These are phyloP conservation scores for Sclerurus mexicanus DNA, from an alignment of 2,113 vertebrate species.

Conservation along the genomic window DNA sequence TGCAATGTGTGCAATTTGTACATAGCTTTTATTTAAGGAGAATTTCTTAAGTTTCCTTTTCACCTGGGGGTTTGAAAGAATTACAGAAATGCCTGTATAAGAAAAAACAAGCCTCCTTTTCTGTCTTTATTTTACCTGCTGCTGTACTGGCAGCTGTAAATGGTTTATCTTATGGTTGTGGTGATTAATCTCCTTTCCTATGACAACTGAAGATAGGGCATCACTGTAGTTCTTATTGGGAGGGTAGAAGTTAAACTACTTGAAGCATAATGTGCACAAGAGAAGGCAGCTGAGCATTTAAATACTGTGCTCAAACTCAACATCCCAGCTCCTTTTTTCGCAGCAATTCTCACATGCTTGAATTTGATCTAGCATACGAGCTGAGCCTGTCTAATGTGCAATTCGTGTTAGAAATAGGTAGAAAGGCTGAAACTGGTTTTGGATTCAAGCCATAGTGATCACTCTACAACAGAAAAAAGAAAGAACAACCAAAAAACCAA, in stretches of 20 bases:
- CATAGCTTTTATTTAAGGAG: constrained; percentile 75
- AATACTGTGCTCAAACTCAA: not conserved
- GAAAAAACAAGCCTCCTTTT: not conserved
- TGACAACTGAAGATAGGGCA: constrained; percentile 11
- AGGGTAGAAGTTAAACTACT: constrained; percentile 54
- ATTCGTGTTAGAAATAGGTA: not conserved
- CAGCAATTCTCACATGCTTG: not conserved
- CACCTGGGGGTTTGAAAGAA: constrained; percentile 8
- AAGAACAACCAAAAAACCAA: not conserved
- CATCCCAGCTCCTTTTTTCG: constrained; percentile 25
- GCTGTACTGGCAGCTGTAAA: constrained; percentile 53
- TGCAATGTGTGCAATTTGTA: constrained; percentile 79
- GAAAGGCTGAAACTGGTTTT: constrained; percentile 5
- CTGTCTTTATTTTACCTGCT: constrained; percentile 23
- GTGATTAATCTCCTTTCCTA: constrained; percentile 36
- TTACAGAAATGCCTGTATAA: constrained; percentile 26
- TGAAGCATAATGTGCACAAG: constrained; percentile 48
- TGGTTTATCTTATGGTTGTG: not conserved
- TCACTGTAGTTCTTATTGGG: constrained; percentile 11
- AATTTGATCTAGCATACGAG: not conserved
- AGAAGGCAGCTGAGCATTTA: constrained; percentile 25
- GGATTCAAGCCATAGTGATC: not conserved
- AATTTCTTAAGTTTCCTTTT: constrained; percentile 62
- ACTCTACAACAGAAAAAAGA: not conserved
- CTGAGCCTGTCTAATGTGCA: not conserved